These are phyloP conservation scores for Pentamera pediparva DNA, from an alignment of 53 echinoderm and acorn worm genomes.

Conservation along the genomic window DNA sequence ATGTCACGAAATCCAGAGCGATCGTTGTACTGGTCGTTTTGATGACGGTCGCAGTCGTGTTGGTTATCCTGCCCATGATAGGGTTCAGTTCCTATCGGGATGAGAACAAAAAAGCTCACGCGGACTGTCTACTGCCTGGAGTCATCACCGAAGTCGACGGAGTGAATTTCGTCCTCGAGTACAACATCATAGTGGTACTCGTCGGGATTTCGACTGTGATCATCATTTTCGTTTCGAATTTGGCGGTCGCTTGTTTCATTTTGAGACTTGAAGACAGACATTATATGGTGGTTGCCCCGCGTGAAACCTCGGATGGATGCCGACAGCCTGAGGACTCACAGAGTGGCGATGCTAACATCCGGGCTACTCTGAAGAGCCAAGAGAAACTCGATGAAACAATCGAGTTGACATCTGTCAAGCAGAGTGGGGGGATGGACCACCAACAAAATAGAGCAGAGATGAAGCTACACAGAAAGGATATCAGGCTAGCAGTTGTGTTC, in stretches of 20 bases:
- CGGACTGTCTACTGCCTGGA: conserved; percentile 56
- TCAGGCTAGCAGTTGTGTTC: conserved; percentile 41
- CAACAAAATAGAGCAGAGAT: not conserved
- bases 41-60: not conserved
- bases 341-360: not conserved
- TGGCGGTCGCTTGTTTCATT: no score
- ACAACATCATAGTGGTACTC: conserved; percentile 40
- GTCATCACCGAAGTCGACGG: conserved; percentile 23
- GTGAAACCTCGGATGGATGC: no score
- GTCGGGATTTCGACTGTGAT: conserved; percentile 40
- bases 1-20: not conserved
- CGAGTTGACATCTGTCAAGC: not conserved
- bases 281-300: no score
- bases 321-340: no score
- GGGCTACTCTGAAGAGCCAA: not conserved
- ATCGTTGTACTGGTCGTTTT: not conserved
- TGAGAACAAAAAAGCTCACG: not conserved
- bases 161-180: conserved; percentile 34
- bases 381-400: not conserved
- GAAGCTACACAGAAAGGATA: conserved; percentile 24
- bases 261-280: no score
- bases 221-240: no score
- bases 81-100: not conserved
- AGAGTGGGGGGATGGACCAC: not conserved
- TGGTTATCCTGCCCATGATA: not conserved